Base-by-base conservation (phyloP, 2,113 vertebrate species). In the Stigmatopora argus region DNA sequence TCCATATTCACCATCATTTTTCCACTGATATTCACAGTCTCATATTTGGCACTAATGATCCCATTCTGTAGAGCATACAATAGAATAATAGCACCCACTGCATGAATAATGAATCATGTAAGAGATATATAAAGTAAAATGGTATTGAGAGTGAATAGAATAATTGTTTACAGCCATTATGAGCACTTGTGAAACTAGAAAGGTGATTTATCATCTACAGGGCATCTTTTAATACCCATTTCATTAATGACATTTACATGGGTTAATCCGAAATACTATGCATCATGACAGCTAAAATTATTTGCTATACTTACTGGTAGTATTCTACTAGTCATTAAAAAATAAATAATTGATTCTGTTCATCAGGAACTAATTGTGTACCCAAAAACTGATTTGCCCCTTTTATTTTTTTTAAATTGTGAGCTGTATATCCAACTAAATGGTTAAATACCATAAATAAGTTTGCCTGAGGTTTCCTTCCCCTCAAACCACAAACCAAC, bases 31-130 rank as follows among this genome's bases (percentile, higher is more conserved):
- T 84, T 86, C 83, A 85, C 79, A 83, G 86, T 79, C 73, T 85
- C 78, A 83, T 85, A 86, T 85, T 87, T 77, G 67, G 64, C 67
- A 51, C 79, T 88, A 89, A 89, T 86, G 83, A 89, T 84, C 81
- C 77, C 74, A 85, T 89, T 87, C 87, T 78, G 78, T 74, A 74
- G 65, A 0, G 71, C 69, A 63, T 71, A 86, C 84, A 86, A 86
- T 80, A 78, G 83, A 77, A 84, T 86, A 86, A 87, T 87, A 86
- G 85, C 66, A 73, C 63, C 58, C 59, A 81, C 82, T 85, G 79
- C 79, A 83, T 86, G 84, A 87, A 85, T 88, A 86, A 89, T 89
- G 85, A 88, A 86, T 79, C 79, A 52, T 71, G 62, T 64, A 79
- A 82, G 79, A 78, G 78, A 75, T 75, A 75, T 19, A 2, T 70